Evolutionary conservation across 2,888 invertebrate species (phyloP).

Genomic region (Xanthorhoe designata): DNA sequence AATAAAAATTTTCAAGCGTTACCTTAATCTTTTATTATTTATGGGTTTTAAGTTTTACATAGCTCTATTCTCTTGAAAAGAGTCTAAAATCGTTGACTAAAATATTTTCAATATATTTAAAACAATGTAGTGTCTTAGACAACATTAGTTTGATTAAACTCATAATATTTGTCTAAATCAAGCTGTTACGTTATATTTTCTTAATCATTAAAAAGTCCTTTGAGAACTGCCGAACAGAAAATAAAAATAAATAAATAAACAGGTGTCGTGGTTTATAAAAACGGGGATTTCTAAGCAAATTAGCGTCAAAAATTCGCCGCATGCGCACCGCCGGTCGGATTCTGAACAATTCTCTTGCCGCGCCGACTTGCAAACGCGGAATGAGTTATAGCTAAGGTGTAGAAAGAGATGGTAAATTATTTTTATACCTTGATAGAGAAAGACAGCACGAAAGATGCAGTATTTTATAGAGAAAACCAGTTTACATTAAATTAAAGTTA

Average conservation of each 20-base stretch:
- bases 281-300: slow-evolving; percentile 46
- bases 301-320: slow-evolving; percentile 46
- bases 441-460: not conserved
- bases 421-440: not conserved
- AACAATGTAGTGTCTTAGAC: no score
- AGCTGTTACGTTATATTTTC: slow-evolving; percentile 3
- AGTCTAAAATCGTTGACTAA: no score
- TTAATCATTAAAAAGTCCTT: slow-evolving; percentile 19
- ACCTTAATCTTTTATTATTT: no score
- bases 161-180: not conserved
- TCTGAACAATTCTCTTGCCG: not conserved
- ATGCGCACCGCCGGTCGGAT: slow-evolving; percentile 37
- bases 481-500: no score
- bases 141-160: not conserved
- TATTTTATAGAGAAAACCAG: not conserved
- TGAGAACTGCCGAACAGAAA: slow-evolving; percentile 30
- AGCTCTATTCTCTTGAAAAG: no score
- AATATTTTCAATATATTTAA: no score
- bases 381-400: slow-evolving; percentile 40
- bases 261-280: slow-evolving; percentile 42
- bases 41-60: no score
- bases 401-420: not conserved
- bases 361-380: slow-evolving; percentile 29
- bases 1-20: no score
- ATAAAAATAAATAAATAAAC: slow-evolving; percentile 6